Conservation (phyloP, 2,888 invertebrate genomes). For the Eupithecia centaureata region DNA sequence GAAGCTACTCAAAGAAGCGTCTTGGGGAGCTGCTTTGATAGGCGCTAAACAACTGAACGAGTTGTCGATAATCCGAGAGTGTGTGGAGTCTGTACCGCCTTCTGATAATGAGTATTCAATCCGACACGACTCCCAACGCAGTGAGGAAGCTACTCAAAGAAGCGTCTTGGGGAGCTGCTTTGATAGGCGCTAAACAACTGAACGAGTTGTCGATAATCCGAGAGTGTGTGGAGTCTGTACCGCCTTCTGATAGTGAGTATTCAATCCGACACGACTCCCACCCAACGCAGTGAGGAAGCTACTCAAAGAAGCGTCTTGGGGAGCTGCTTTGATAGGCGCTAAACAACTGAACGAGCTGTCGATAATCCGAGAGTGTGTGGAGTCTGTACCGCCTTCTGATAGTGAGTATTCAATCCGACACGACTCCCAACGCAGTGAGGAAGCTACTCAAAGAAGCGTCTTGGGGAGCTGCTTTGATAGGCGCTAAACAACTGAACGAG, state of each 20-base stretch:
- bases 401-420: conserved; percentile 82
- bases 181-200: conserved; percentile 87
- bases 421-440: no score
- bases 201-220: conserved; percentile 88
- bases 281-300: conserved; percentile 87
- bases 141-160: no score
- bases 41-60: conserved; percentile 93
- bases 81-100: conserved; percentile 92
- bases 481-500: conserved; percentile 90
- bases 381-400: conserved; percentile 89
- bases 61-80: conserved; percentile 88
- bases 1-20: no score
- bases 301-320: conserved; percentile 84
- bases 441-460: no score
- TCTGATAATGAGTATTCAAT: conserved; percentile 86
- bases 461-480: no score
- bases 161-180: neutral
- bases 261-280: conserved; percentile 94
- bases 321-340: conserved; percentile 92
- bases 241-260: conserved; percentile 82
- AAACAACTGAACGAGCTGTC: conserved; percentile 90
- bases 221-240: conserved; percentile 93
- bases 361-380: conserved; percentile 91
- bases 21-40: conserved; percentile 90
- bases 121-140: no score